phyloP scores from a whole-genome alignment of 2,113 vertebrate species.

The Mohoua ochrocephala region DNA sequence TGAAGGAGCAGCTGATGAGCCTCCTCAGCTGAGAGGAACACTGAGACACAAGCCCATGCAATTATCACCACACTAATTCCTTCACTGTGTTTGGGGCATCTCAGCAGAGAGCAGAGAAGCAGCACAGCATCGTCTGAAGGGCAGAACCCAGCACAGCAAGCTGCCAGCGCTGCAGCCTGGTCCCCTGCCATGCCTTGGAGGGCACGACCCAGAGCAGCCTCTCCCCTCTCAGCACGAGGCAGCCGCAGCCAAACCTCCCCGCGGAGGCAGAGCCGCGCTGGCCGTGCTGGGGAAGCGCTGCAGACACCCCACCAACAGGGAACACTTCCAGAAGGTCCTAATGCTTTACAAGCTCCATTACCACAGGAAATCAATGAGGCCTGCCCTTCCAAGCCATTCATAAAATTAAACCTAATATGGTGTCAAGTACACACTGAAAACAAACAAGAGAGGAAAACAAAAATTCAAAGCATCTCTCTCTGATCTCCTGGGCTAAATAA shows the following conservation, averaged over 20 bases:
- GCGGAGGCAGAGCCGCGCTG: rapidly evolving
- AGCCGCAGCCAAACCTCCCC: neutral
- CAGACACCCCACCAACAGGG: neutral
- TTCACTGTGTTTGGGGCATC: neutral
- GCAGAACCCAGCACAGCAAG: neutral
- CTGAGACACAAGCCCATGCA: neutral
- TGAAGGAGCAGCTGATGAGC: neutral
- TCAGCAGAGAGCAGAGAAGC: neutral
- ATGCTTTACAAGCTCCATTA: neutral
- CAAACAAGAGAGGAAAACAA: neutral
- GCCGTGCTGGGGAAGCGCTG: rapidly evolving
- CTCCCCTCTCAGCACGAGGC: neutral
- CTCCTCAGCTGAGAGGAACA: neutral
- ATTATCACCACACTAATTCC: neutral
- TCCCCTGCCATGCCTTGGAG: neutral
- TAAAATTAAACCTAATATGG: neutral
- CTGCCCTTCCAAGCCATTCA: neutral
- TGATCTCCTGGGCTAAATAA: neutral
- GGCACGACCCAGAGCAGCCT: neutral
- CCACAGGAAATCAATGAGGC: neutral
- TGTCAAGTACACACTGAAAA: neutral
- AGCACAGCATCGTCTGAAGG: neutral
- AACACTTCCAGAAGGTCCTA: neutral
- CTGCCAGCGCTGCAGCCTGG: neutral
- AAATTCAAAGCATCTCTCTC: neutral